A percentile compares a stretch with the other conserved stretches of the same genome.
phyloP scores from a whole-genome alignment of 2,888 invertebrate species.

The Pseudoips prasinana region DNA sequence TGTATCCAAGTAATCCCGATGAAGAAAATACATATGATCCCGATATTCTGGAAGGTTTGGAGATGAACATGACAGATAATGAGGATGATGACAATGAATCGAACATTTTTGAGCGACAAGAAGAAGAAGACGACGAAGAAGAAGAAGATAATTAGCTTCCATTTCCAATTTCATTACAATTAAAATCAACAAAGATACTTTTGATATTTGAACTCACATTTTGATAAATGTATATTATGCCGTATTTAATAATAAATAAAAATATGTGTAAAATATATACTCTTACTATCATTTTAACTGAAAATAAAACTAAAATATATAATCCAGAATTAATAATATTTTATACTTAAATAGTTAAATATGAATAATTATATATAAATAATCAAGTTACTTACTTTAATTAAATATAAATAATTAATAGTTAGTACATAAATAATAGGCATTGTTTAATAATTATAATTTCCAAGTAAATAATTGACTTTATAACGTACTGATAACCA shows the following conservation, averaged over 20 bases:
- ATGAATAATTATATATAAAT: slow-evolving; percentile 16
- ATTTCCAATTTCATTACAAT: slow-evolving; percentile 18
- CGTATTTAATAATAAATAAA: slow-evolving; percentile 22
- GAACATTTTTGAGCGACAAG: slow-evolving; percentile 21
- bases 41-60: slow-evolving; percentile 27
- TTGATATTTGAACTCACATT: slow-evolving; percentile 19
- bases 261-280: slow-evolving; percentile 12
- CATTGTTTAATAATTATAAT: slow-evolving; percentile 11
- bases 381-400: slow-evolving; percentile 12
- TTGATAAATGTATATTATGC: slow-evolving; percentile 20
- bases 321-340: slow-evolving; percentile 18
- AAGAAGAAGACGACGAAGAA: slow-evolving; percentile 22
- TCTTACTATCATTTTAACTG: slow-evolving; percentile 15
- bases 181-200: slow-evolving; percentile 15
- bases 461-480: slow-evolving; percentile 15
- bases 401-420: slow-evolving; percentile 20
- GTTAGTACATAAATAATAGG: slow-evolving; percentile 20
- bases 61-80: slow-evolving; percentile 27
- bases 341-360: slow-evolving; percentile 19
- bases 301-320: slow-evolving; percentile 15
- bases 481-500: slow-evolving; percentile 26
- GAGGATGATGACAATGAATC: slow-evolving; percentile 27
- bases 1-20: slow-evolving; percentile 22
- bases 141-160: slow-evolving; percentile 25
- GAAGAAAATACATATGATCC: slow-evolving; percentile 25